Base-by-base conservation (phyloP, 2,888 invertebrate genomes). In the Melikaiella ostensackeni region DNA sequence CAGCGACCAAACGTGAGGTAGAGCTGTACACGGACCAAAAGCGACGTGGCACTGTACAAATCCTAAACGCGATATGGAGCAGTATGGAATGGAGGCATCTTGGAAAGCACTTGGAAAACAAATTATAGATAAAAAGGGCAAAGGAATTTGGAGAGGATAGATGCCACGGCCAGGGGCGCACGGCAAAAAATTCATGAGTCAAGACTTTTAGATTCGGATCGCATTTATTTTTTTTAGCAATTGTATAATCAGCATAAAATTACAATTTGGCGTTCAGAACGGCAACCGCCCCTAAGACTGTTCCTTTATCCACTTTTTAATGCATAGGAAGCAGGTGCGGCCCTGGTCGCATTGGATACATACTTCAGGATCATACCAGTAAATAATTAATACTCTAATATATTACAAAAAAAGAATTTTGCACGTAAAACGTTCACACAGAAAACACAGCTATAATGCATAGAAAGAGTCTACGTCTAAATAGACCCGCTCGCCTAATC, bases 181-280 rank as follows among this genome's bases (percentile, higher is more conserved):
- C 85, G 83, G 84, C 85, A 85, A 89, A 87, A 86, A 79, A 82
- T 55, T 77, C 84, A 83, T 82, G 82, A 90, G 84, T 89, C 89
- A 86, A 84, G 82, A 84, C 79, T n/a, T 85, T 86, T 85, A 86
- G 87, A 88, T 89, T 90, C 88, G 90, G 89, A 89, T 90, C 88
- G 88, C 86, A 89, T 91, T 91, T 91, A 88, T 89, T 88, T 85
- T 80, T 87, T 85, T 88, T 89, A 91, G 89, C 89, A 91, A 89
- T 91, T 87, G 89, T 91, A 91, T 91, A 91, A 91, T 91, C 89
- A 88, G 88, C 89, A 88, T 91, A 90, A 90, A 89, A 88, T 89
- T 91, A 91, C 89, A 91, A 88, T 91, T 88, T 27, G 81, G 88
- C 89, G 88, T 87, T 88, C 88, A 88, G 89, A 89, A 88, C 89